Evolutionary conservation across 1,140 invertebrate species (phyloP), one percentile per base, ranked within the genome.

Genomic region (Scaptomyza hsui): DNA sequence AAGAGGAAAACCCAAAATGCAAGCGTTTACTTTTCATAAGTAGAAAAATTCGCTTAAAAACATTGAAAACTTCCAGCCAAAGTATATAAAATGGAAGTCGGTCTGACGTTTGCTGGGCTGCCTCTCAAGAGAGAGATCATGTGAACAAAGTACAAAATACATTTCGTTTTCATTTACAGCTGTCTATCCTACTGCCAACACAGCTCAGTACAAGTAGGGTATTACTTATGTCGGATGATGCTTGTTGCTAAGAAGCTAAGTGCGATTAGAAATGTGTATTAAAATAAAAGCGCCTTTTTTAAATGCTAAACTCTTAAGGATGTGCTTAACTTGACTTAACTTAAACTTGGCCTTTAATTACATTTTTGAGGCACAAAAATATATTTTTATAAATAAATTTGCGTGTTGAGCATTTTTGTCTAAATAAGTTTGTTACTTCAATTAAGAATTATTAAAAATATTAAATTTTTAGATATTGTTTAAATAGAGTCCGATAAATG

Each of bases 141-240:
- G 56, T 59, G 42, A 59, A 29, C 6, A 29, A 29, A 29, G 7
- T 6, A 45, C 56, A 35, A 59, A 35, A 57, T 45, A 57, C 15
- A 19, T 57, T 57, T 57, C 9, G 12, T 37, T 35, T 35, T 52
- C 48, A 26, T 18, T 13, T 13, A 6, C n/a, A 42, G 39, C 16
- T 44, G 1, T n/a, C 12, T 44, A 4, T 44, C 41, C 3, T 19
- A 1, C 42, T 4, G 9, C 21, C 18, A 12, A 7, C 7, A 2
- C 16, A 10, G 18, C 3, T 1, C n/a, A n/a, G n/a, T 48, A 19
- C 18, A 16, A 21, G 32, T n/a, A n/a, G 6, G 18, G 18, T 15
- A 21, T 39, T 39, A 39, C 37, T 4, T 16, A 19, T 35, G 18
- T 37, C 5, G 2, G 16, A 52, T 52, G 12, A n/a, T 37, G 49